Conservation (phyloP, 2,113 vertebrate genomes). For the Stegostoma tigrinum region DNA sequence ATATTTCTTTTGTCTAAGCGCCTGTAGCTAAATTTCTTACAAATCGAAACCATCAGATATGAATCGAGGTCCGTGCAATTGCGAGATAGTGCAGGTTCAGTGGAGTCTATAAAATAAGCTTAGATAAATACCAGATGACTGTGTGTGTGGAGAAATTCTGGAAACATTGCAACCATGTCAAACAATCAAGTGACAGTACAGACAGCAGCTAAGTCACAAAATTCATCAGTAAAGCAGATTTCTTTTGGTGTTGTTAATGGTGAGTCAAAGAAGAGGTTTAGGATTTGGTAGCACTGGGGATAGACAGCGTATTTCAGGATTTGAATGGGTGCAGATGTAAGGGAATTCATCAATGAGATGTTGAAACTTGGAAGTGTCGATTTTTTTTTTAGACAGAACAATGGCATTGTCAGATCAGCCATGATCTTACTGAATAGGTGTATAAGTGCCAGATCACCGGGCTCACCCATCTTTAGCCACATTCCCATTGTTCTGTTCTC, state of each 20-base stretch:
- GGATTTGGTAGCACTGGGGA: not conserved
- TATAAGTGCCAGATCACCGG: no score
- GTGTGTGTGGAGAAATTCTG: conserved; percentile 75
- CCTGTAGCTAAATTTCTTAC: conserved; percentile 71
- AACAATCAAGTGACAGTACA: not conserved
- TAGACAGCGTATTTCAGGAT: not conserved
- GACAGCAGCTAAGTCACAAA: not conserved
- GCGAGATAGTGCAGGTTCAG: conserved; percentile 60
- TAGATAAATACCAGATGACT: conserved; percentile 80
- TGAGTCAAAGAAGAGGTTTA: not conserved
- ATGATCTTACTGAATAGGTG: no score
- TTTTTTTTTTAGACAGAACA: not conserved
- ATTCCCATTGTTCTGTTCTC: no score
- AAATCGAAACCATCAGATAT: conserved; percentile 69
- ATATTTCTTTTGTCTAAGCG: conserved; percentile 76
- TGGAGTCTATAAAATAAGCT: conserved; percentile 53
- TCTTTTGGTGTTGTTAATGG: not conserved
- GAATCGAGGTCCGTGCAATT: conserved; percentile 64
- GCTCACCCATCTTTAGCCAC: no score
- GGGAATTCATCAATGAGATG: not conserved
- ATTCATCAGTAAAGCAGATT: not conserved
- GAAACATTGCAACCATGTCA: conserved; percentile 46
- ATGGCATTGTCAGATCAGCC: not conserved
- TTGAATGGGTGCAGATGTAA: not conserved
- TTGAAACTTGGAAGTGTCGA: not conserved